Conservation (phyloP, 2,888 invertebrate genomes). For the Trachelus iudaicus region DNA sequence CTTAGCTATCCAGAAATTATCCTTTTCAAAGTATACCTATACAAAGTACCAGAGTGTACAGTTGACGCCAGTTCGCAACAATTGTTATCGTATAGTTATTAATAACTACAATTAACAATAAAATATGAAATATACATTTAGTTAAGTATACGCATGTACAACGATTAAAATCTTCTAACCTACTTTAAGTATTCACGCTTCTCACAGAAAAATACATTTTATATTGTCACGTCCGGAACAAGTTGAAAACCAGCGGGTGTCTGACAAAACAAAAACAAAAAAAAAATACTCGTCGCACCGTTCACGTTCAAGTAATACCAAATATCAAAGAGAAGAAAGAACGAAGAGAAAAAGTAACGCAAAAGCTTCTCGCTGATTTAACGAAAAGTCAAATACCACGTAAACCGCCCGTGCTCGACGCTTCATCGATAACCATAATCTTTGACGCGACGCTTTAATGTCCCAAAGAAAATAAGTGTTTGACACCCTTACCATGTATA, state of each 20-base stretch:
- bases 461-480: neutral
- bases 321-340: neutral
- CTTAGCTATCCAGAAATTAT: conserved; percentile 1
- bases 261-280: neutral
- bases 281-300: neutral
- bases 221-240: neutral
- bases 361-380: neutral
- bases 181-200: conserved; percentile 37
- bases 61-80: conserved; percentile 19
- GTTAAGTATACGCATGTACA: conserved; percentile 41
- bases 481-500: neutral
- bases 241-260: neutral
- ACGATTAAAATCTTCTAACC: conserved; percentile 19
- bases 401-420: neutral
- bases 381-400: neutral
- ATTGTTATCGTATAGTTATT: conserved; percentile 16
- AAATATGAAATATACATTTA: conserved; percentile 43
- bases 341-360: neutral
- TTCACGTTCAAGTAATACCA: neutral
- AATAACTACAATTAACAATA: conserved; percentile 34
- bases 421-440: neutral
- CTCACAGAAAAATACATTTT: conserved; percentile 16
- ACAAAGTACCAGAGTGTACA: conserved; percentile 16
- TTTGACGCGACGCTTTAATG: neutral
- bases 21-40: conserved; percentile 23